Conservation (phyloP, 1,140 invertebrate genomes). For the Cotesia glomerata region DNA sequence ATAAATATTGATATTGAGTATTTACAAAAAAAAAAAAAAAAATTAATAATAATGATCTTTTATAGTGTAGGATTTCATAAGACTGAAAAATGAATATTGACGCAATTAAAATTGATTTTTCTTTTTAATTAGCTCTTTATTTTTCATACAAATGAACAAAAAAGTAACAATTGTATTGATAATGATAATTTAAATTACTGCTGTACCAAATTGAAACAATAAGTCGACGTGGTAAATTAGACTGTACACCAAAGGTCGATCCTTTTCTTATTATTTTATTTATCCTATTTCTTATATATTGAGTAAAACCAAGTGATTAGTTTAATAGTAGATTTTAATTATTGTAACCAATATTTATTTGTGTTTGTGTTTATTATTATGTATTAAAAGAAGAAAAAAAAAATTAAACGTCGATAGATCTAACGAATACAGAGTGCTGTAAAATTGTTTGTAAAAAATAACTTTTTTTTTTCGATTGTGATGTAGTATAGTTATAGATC, state of each 20-base stretch:
- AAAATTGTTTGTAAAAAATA: constrained; percentile 14
- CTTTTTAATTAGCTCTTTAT: not conserved
- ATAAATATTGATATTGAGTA: not conserved
- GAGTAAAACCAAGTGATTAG: constrained; percentile 37
- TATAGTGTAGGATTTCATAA: constrained; percentile 38
- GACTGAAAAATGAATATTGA: constrained; percentile 48
- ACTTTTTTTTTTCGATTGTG: constrained; percentile 44
- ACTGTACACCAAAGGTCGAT: constrained; percentile 43
- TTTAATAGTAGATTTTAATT: constrained; percentile 43
- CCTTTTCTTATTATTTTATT: constrained; percentile 25
- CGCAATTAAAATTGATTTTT: constrained; percentile 8
- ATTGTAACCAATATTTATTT: constrained; percentile 50
- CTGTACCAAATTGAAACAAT: not conserved
- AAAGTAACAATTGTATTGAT: not conserved
- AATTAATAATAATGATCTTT: constrained; percentile 14
- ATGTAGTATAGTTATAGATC: constrained; percentile 42
- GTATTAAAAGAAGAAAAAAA: not conserved
- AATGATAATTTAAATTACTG: not conserved
- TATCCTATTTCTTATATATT: constrained; percentile 8
- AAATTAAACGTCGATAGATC: not conserved
- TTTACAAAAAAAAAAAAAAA: not conserved
- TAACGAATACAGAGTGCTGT: not conserved
- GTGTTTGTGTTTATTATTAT: constrained; percentile 43
- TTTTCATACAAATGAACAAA: no score
- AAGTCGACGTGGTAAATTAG: constrained; percentile 21